Evolutionary conservation across 2,888 invertebrate species (phyloP), one percentile per base, ranked within the genome.

Genomic region (Eilema griseolum): DNA sequence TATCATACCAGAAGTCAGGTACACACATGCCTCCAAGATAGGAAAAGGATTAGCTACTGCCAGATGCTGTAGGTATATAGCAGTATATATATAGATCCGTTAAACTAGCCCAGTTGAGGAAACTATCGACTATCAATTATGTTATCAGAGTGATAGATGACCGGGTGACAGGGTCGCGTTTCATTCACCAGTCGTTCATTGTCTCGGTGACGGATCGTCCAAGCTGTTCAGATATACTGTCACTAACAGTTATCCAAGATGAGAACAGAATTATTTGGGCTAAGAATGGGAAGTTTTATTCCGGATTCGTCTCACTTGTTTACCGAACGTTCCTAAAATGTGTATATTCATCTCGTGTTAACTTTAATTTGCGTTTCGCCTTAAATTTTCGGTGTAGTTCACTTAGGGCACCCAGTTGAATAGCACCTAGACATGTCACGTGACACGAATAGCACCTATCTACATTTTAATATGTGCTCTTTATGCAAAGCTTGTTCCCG

Each of bases 111-210:
- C 16, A 67, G 31, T 59, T n/a, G 10, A 52, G 52, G 8, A 31
- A 46, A 61, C 60, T 61, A 67, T 67, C 66, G 26, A 28, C 69
- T 82, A 70, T 72, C 75, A 69, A 69, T 79, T 75, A 67, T 70
- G 68, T 77, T 82, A 81, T 83, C 81, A 72, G 67, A 65, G 69
- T 82, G 81, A 82, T 82, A 79, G 83, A 82, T 82, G 83, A 61
- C 77, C 11, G 16, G 16, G 63, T 69, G 83, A 80, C 83, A n/a
- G 60, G 81, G 73, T 72, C 71, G 66, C 70, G 78, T 76, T 81
- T 73, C 72, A 75, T 69, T 78, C 73, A 67, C 76, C 61, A 28
- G 31, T 69, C 67, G 72, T 75, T 67, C 75, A 75, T 83, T 84
- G 80, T 84, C 70, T 62, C 41, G n/a, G 76, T 83, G 83, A 83